Evolutionary conservation across 2,888 invertebrate species (phyloP), one percentile per base, ranked within the genome.

Genomic region (Idaea straminata): DNA sequence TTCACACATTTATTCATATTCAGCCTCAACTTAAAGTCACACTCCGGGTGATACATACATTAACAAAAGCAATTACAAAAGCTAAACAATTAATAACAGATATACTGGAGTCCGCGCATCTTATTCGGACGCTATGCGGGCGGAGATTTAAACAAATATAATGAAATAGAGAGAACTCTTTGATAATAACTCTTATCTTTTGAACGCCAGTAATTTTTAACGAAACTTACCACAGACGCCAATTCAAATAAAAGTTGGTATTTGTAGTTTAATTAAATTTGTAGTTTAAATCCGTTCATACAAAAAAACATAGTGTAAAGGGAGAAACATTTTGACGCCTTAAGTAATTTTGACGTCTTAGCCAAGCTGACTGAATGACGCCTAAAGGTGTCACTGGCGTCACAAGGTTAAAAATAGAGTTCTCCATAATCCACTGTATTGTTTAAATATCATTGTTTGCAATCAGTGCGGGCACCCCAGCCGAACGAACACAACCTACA

Each of bases 21-120:
- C 91, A 90, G 91, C 90, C 91, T 91, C 91, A 88, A 85, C 80
- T 81, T 84, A 85, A 82, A 78, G 77, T 80, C 73, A 61, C 35
- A 59, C 69, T 70, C 79, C 76, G 78, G 82, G 82, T 82, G 80
- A 84, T 83, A 86, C 78, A 83, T 81, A 81, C 75, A 78, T 86
- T 87, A 91, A 89, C 85, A 85, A 88, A 47, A 88, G 87, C 87
- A 83, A n/a, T 25, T 76, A 77, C 75, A 77, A 79, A 84, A 88
- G 84, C 86, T 86, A 89, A 86, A 88, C 81, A 89, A 87, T 79
- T 87, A 89, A 89, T 85, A 91, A 92, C 91, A 90, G 85, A 82
- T 85, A 79, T 74, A 75, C 75, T 69, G 72, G 66, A 65, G 66
- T 59, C 83, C 83, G 83, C 86, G 83, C 85, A 77, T 72, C 61